These are phyloP conservation scores for Eledona agricola DNA, from an alignment of 2,888 invertebrate species.

Conservation along the genomic window DNA sequence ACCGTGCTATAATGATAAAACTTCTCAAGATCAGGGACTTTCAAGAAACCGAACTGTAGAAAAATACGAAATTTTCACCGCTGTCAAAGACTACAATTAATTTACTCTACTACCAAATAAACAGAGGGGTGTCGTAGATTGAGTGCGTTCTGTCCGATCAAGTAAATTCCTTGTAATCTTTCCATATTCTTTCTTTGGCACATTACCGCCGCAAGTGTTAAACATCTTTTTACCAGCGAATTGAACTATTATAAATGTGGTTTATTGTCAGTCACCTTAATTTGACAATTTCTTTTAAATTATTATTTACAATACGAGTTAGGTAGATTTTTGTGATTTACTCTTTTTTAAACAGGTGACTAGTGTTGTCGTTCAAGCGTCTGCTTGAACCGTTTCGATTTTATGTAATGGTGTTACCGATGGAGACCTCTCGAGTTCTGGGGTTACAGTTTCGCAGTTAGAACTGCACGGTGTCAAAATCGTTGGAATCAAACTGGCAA, in stretches of 20 bases:
- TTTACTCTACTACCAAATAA: constrained; percentile 18
- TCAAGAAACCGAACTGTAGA: constrained; percentile 30
- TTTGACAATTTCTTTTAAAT: constrained; percentile 51
- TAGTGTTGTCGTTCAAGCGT: constrained; percentile 29
- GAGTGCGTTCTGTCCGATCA: constrained; percentile 5
- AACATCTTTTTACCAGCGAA: constrained; percentile 11
- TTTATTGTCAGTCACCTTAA: constrained; percentile 62
- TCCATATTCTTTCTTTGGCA: constrained; percentile 24
- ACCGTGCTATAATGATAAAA: constrained; percentile 42
- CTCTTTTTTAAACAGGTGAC: constrained; percentile 33
- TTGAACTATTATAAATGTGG: constrained; percentile 36
- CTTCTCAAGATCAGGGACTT: constrained; percentile 15
- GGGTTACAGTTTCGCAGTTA: constrained; percentile 63
- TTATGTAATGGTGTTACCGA: constrained; percentile 67
- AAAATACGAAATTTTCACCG: constrained; percentile 37
- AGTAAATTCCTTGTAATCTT: constrained; percentile 31
- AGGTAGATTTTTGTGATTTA: constrained; percentile 14
- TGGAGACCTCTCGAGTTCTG: constrained; percentile 65
- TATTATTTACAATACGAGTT: constrained; percentile 32
- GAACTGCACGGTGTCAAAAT: constrained; percentile 68
- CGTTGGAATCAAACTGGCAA: constrained; percentile 73
- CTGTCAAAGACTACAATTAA: constrained; percentile 25
- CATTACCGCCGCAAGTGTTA: constrained; percentile 22
- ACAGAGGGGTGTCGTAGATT: background rate
- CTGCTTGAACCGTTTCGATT: constrained; percentile 59